Evolutionary conservation across 2,113 vertebrate species (phyloP).

Genomic region (Cisticola juncidis): DNA sequence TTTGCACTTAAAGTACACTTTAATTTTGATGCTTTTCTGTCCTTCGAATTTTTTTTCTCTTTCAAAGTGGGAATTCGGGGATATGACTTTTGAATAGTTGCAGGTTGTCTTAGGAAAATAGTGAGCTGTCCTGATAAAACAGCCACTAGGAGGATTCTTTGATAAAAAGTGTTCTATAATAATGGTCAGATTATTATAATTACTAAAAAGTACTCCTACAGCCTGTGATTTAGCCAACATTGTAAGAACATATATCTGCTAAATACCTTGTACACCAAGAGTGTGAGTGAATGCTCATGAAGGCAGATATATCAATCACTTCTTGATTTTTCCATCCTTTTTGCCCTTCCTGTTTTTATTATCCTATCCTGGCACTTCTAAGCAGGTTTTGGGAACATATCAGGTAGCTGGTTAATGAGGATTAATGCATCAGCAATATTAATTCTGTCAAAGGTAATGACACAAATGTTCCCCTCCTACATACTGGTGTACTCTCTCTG

Average conservation of each 20-base stretch:
- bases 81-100: not conserved
- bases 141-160: not conserved
- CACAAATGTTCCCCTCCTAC: not conserved
- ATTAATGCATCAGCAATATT: not conserved
- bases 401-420: not conserved
- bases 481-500: not conserved
- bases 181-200: not conserved
- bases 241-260: not conserved
- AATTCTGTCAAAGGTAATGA: not conserved
- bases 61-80: not conserved
- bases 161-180: not conserved
- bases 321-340: not conserved
- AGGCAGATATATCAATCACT: not conserved
- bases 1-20: not conserved
- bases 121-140: not conserved
- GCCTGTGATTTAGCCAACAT: not conserved
- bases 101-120: not conserved
- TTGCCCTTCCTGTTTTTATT: not conserved
- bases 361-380: not conserved
- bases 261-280: not conserved
- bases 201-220: not conserved
- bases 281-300: not conserved
- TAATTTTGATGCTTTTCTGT: not conserved
- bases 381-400: not conserved
- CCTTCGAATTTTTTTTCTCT: not conserved